phyloP scores from a whole-genome alignment of 1,140 invertebrate species.

The Mylabris phalerata region DNA sequence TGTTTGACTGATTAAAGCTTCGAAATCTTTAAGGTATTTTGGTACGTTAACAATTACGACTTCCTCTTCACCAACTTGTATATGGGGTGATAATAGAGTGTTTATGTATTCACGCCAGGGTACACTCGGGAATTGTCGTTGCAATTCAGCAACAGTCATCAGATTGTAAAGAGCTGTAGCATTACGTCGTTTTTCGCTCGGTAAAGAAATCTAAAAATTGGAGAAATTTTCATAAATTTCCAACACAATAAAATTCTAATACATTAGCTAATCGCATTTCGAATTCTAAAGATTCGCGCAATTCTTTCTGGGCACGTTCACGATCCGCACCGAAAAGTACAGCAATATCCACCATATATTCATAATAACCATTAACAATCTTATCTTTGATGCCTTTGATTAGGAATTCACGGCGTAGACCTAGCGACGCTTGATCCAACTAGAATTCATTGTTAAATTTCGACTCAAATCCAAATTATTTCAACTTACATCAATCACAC shows the following conservation, averaged over 20 bases:
- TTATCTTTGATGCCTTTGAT: slow-evolving; percentile 75
- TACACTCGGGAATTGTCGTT: slow-evolving; percentile 61
- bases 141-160: slow-evolving; percentile 71
- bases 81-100: slow-evolving; percentile 45
- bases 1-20: slow-evolving; percentile 46
- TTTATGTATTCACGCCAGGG: slow-evolving; percentile 58
- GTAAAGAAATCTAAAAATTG: slow-evolving; percentile 68
- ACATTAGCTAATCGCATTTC: slow-evolving; percentile 92
- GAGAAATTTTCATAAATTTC: not conserved
- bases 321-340: slow-evolving; percentile 77
- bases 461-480: not conserved
- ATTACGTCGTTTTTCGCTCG: slow-evolving; percentile 84
- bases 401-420: slow-evolving; percentile 82
- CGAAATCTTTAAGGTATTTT: slow-evolving; percentile 51
- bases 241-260: too few species aligned
- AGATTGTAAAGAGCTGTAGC: slow-evolving; percentile 87
- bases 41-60: slow-evolving; percentile 55
- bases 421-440: slow-evolving; percentile 88
- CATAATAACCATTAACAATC: slow-evolving; percentile 70
- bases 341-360: slow-evolving; percentile 83
- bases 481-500: slow-evolving; percentile 77
- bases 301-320: slow-evolving; percentile 60
- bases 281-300: slow-evolving; percentile 79
- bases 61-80: slow-evolving; percentile 41
- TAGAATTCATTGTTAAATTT: slow-evolving; percentile 37